These are phyloP conservation scores for Stenodera caucasica DNA, from an alignment of 2,888 invertebrate genomes.

Conservation along the genomic window DNA sequence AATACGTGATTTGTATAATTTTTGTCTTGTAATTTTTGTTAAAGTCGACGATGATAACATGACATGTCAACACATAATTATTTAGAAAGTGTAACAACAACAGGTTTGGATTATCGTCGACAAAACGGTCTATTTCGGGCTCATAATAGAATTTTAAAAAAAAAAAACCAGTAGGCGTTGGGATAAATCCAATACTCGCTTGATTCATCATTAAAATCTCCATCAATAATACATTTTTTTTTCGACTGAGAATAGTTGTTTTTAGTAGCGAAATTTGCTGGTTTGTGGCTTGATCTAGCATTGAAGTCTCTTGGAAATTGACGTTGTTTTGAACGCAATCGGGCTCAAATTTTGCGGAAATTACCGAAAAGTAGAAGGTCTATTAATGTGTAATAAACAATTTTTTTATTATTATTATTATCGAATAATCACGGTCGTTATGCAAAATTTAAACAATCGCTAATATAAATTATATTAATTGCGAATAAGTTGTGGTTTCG, in stretches of 20 bases:
- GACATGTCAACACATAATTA: constrained; percentile 33
- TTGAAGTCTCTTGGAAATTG: too few relatives aligned
- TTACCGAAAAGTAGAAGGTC: too few relatives aligned
- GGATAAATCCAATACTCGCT: too few relatives aligned
- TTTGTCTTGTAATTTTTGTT: constrained; percentile 5
- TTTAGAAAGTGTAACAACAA: constrained; percentile 32
- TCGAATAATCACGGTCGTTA: background rate
- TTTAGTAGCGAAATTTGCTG: too few relatives aligned
- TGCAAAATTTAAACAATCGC: constrained; percentile 7
- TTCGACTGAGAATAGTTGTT: too few relatives aligned
- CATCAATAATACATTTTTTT: too few relatives aligned
- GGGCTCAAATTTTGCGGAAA: too few relatives aligned
- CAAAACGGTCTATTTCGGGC: background rate
- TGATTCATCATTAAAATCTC: background rate
- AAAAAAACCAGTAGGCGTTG: background rate
- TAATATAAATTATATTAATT: constrained; percentile 9
- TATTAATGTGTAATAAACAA: background rate
- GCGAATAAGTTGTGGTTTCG: background rate
- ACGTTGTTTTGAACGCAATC: too few relatives aligned
- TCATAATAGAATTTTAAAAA: too few relatives aligned
- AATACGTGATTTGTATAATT: constrained; percentile 2
- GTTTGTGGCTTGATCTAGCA: too few relatives aligned
- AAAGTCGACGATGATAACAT: constrained; percentile 13
- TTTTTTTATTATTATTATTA: background rate
- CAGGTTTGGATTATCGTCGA: background rate